These are phyloP conservation scores for Brachionichthys hirsutus DNA, from an alignment of 2,113 vertebrate species.

Conservation along the genomic window DNA sequence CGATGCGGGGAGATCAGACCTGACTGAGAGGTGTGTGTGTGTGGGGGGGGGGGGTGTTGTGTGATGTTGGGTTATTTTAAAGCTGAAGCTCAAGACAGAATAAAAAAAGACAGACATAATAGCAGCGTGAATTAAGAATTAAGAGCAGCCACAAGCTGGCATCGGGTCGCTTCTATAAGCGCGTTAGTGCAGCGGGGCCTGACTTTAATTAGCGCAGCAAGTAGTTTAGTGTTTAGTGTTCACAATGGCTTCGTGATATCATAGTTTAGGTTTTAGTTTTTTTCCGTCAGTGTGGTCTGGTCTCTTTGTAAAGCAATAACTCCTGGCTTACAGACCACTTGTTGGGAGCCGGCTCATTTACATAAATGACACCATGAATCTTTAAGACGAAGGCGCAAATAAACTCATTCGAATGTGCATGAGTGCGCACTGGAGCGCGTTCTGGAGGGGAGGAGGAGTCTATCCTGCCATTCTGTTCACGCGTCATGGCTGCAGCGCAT, in stretches of 20 bases:
- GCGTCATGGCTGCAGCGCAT: constrained; percentile 26
- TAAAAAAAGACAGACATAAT: constrained; percentile 34
- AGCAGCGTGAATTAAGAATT: constrained; percentile 34
- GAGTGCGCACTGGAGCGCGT: constrained; percentile 13
- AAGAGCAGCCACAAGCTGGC: constrained; percentile 49
- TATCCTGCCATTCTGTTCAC: constrained; percentile 50
- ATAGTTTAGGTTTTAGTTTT: constrained; percentile 47
- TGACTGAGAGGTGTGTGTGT: constrained; percentile 24
- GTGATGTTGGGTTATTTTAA: constrained; percentile 37
- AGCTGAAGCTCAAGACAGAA: constrained; percentile 21
- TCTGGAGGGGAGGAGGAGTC: constrained; percentile 20
- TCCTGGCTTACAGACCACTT: constrained; percentile 37
- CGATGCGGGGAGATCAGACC: constrained; percentile 42
- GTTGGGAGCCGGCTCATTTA: constrained; percentile 39
- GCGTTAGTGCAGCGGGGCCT: constrained; percentile 50
- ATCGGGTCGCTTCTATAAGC: constrained; percentile 53
- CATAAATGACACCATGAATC: constrained; percentile 26
- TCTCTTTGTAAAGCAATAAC: constrained; percentile 58
- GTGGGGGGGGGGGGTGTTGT: constrained; percentile 27
- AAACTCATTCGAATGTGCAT: neutral
- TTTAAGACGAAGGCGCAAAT: constrained; percentile 5
- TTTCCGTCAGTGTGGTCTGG: constrained; percentile 44
- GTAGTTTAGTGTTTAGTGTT: constrained; percentile 56
- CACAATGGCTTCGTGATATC: constrained; percentile 58
- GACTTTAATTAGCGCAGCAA: constrained; percentile 60